Base-by-base conservation (phyloP, 2,888 invertebrate genomes). In the Amiota minor region DNA sequence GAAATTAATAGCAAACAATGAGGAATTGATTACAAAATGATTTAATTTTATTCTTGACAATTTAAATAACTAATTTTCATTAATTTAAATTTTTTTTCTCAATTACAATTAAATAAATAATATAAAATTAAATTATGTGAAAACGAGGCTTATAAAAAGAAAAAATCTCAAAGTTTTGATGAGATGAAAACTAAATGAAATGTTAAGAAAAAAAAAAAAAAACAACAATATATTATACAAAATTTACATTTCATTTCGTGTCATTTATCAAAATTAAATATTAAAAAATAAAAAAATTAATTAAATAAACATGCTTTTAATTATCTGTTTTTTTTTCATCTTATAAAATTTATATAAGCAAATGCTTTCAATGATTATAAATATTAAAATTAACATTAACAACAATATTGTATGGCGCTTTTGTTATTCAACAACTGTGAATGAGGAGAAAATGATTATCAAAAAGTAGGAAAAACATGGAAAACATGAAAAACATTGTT, bases 61-160 rank as follows among this genome's bases (percentile, higher is more conserved):
- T 18, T 23, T 68, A 20, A 68, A 68, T 68, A 68, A 68, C 53
- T 50, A 68, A 53, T 68, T 50, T 68, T 35, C 18, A 68, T 68
- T 68, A 16, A 68, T 64, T 23, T 35, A 62, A 62, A 59, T 20
- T 16, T 64, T 64, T 20, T 65, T 18, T 47, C 20, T 20, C 18
- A 6, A 11, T 50, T 50, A 2, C 1, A 1, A n/a, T 2, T 62
- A 8, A 62, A 62, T 23, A 59, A 59, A 18, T n/a, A 10, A 53
- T 9, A 53, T n/a, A 9, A 53, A 53, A 53, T 53, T 53, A 16
- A 53, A 53, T 16, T 3, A n/a, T 4, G 10, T 53, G 6, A 53
- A 53, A 14, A 35, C 2, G 2, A 35, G 35, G 6, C 6, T 35
- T 9, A 53, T 3, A 53, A 8, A 53, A 53, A 53, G 16, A 56